phyloP scores from a whole-genome alignment of 2,797 vertebrate species.

The Harpagifer antarcticus region DNA sequence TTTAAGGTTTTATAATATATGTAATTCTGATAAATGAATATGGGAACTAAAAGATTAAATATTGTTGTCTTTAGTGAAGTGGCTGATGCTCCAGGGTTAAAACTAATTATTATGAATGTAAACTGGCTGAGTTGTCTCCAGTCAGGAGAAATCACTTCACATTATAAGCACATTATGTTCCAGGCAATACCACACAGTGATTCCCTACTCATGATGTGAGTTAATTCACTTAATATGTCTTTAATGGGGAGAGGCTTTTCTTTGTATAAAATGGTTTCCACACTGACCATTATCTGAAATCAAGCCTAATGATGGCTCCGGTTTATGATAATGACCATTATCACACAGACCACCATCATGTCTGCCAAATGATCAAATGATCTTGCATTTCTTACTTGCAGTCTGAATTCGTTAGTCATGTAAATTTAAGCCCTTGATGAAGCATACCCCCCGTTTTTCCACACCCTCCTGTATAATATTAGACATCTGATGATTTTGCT shows the following conservation, averaged over 20 bases:
- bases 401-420: constrained; percentile 80
- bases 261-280: constrained; percentile 82
- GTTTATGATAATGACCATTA: constrained; percentile 85
- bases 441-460: constrained; percentile 48
- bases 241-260: constrained; percentile 83
- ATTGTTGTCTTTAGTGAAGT: not conserved
- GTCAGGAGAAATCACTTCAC: constrained; percentile 82
- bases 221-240: constrained; percentile 86
- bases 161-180: constrained; percentile 83
- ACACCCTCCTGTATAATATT: constrained; percentile 70
- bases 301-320: constrained; percentile 83
- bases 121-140: constrained; percentile 73
- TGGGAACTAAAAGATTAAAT: not conserved
- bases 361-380: constrained; percentile 84
- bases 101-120: constrained; percentile 75
- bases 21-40: not conserved
- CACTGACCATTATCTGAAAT: constrained; percentile 86
- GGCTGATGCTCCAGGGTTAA: constrained; percentile 35
- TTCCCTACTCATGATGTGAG: constrained; percentile 80
- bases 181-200: constrained; percentile 78
- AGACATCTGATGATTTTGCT: constrained; percentile 63
- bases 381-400: constrained; percentile 77
- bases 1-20: not conserved
- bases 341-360: constrained; percentile 79
- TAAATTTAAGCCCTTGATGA: constrained; percentile 80